Conservation (phyloP, 2,888 invertebrate genomes). For the Rugalucina vietnamica region DNA sequence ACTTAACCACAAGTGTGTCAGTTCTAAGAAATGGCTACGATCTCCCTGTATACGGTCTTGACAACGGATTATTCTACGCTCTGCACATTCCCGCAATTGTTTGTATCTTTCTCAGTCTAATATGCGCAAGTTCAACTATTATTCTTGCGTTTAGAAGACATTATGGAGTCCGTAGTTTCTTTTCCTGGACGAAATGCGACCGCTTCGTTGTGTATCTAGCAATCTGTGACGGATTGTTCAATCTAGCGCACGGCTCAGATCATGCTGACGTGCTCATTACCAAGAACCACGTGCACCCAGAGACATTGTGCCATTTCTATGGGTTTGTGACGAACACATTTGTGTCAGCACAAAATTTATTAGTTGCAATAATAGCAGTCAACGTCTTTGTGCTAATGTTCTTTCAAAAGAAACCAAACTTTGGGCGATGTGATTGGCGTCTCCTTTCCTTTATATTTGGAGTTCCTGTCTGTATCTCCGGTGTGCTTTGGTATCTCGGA, state of each 20-base stretch:
- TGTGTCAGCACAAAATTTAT: neutral
- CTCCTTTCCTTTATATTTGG: neutral
- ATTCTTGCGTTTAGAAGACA: neutral
- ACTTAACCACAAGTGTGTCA: too few relatives aligned
- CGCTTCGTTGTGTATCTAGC: neutral
- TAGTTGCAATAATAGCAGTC: neutral
- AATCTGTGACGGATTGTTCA: neutral
- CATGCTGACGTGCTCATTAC: neutral
- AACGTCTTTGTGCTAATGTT: neutral
- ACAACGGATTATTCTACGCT: neutral
- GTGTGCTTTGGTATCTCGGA: too few relatives aligned
- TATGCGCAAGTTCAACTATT: neutral
- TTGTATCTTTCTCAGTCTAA: neutral
- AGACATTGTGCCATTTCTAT: neutral
- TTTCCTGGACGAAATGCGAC: conserved; percentile 4
- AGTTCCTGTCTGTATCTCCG: neutral
- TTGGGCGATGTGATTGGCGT: neutral
- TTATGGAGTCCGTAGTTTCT: neutral
- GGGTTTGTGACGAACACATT: neutral
- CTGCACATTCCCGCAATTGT: neutral
- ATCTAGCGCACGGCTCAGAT: neutral
- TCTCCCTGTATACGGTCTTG: neutral
- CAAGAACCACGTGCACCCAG: neutral
- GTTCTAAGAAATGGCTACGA: neutral
- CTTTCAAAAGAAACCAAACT: neutral